These are phyloP conservation scores for Serinus canaria DNA, from an alignment of 2,113 vertebrate genomes.

Conservation along the genomic window DNA sequence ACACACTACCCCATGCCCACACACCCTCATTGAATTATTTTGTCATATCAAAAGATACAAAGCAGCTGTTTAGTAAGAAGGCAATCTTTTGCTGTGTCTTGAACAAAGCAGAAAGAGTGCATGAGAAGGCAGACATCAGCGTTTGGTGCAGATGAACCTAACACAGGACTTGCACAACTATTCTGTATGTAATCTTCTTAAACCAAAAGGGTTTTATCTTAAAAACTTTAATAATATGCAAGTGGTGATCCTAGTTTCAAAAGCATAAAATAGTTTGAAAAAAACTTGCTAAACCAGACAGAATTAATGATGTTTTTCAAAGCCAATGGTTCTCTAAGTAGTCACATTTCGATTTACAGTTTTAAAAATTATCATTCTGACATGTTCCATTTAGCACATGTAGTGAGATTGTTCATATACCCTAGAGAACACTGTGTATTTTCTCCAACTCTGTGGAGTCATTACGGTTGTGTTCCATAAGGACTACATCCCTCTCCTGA, in stretches of 20 bases:
- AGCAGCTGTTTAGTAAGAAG: neutral
- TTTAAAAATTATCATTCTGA: neutral
- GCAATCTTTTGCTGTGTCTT: neutral
- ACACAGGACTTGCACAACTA: neutral
- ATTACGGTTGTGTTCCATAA: neutral
- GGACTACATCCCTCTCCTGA: neutral
- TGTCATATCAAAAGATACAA: neutral
- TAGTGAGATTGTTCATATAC: neutral
- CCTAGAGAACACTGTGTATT: neutral
- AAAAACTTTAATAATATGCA: neutral
- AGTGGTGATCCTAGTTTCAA: neutral
- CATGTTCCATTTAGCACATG: fast-evolving
- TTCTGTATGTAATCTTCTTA: neutral
- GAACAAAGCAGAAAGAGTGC: neutral
- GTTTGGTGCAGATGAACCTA: neutral
- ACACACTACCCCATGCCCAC: neutral
- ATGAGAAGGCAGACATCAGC: neutral
- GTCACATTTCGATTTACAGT: neutral
- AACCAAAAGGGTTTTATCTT: neutral
- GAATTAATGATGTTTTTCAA: neutral
- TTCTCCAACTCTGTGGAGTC: neutral
- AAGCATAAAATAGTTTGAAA: neutral
- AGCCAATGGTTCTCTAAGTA: neutral
- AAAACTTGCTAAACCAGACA: neutral
- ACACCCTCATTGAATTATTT: neutral